Evolutionary conservation across 2,888 invertebrate genomes (phyloP).

Genomic region (Ashinkailepas kermadecensis): DNA sequence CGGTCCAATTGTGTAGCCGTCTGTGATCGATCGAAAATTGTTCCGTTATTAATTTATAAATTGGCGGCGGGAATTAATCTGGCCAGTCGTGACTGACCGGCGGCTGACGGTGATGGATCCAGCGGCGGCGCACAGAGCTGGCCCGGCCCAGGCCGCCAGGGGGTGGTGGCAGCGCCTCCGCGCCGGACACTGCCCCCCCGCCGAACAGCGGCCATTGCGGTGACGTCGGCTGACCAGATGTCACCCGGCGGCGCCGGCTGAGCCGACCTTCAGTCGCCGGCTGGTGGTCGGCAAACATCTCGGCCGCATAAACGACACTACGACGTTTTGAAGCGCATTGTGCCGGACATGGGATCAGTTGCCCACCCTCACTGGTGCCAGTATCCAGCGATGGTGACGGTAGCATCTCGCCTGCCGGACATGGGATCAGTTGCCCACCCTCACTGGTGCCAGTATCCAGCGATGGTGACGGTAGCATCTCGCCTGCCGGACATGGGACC

Average conservation of each 20-base stretch:
- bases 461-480: not conserved
- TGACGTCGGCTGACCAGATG: not conserved
- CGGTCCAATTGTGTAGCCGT: slow-evolving; percentile 11
- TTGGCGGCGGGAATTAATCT: slow-evolving; percentile 2
- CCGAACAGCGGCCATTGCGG: not conserved
- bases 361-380: too few relatives aligned
- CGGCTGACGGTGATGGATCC: not conserved
- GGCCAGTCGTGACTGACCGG: not conserved
- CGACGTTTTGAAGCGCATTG: not conserved
- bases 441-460: too few relatives aligned
- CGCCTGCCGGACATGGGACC: too few relatives aligned
- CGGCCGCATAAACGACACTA: not conserved
- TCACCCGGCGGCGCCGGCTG: not conserved
- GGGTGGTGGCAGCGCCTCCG: not conserved
- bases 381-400: too few relatives aligned
- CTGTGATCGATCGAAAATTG: slow-evolving; percentile 15
- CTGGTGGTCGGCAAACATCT: not conserved
- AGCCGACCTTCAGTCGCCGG: not conserved
- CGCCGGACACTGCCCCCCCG: too few relatives aligned
- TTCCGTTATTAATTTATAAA: slow-evolving; percentile 19
- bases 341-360: not conserved
- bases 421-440: too few relatives aligned
- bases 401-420: too few relatives aligned
- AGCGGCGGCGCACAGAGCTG: not conserved
- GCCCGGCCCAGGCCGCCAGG: not conserved